Percentiles rank a stretch among this genome's conserved stretches.
Evolutionary conservation across 2,888 invertebrate species (phyloP).

Genomic region (Hipparchia sbordonii): DNA sequence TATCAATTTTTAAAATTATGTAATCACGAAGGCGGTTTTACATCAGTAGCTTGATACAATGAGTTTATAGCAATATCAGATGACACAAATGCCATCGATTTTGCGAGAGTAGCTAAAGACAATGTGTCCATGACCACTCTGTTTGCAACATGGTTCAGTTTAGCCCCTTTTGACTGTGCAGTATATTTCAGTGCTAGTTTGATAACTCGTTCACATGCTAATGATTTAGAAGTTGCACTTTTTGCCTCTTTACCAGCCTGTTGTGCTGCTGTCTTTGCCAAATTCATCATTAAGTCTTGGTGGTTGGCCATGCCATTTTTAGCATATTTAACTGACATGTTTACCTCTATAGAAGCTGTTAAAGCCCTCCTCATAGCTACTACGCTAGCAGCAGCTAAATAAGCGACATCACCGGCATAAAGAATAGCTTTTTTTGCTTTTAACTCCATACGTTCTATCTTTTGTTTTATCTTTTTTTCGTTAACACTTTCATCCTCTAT

Average conservation of each 20-base stretch:
- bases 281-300: constrained; percentile 77
- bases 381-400: constrained; percentile 74
- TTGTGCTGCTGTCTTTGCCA: constrained; percentile 76
- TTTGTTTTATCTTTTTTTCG: constrained; percentile 67
- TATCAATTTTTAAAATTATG: neutral
- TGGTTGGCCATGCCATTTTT: constrained; percentile 76
- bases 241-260: constrained; percentile 78
- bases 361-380: constrained; percentile 75
- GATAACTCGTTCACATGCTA: constrained; percentile 71
- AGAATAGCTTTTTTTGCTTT: constrained; percentile 77
- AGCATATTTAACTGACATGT: constrained; percentile 74
- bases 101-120: constrained; percentile 71
- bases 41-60: constrained; percentile 74
- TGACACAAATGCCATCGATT: constrained; percentile 77
- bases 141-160: constrained; percentile 74
- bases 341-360: constrained; percentile 76
- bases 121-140: constrained; percentile 76
- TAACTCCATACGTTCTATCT: constrained; percentile 66
- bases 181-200: constrained; percentile 75
- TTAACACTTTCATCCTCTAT: constrained; percentile 60
- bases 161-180: constrained; percentile 72
- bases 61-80: constrained; percentile 78
- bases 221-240: constrained; percentile 70
- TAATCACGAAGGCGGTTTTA: constrained; percentile 65
- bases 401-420: constrained; percentile 78